phyloP scores from a whole-genome alignment of 2,797 vertebrate genomes.

The Malacoraja senta region DNA sequence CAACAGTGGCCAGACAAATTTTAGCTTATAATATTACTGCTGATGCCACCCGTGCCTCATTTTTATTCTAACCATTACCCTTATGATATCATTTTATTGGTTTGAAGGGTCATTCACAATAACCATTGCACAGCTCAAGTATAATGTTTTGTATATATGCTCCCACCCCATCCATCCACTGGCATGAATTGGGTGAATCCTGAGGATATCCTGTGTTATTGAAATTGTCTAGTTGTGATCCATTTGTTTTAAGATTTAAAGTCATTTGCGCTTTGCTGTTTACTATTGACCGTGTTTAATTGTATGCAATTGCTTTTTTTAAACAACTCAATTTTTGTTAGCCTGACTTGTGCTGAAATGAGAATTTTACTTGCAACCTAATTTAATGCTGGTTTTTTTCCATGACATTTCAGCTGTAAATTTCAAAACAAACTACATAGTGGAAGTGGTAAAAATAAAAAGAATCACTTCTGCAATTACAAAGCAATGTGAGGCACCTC shows the following conservation, averaged over 20 bases:
- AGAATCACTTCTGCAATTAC: neutral
- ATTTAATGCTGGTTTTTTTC: conserved; percentile 24
- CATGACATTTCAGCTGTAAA: conserved; percentile 31
- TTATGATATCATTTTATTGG: conserved; percentile 54
- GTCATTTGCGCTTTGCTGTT: conserved; percentile 27
- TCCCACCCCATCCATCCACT: conserved; percentile 39
- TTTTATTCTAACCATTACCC: conserved; percentile 45
- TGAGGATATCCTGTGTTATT: conserved; percentile 52
- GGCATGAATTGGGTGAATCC: conserved; percentile 56
- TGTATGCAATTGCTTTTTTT: conserved; percentile 15
- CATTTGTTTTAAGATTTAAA: conserved; percentile 47
- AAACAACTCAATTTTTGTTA: conserved; percentile 1
- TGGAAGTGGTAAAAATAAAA: neutral
- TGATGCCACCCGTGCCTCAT: neutral
- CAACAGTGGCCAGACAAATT: neutral
- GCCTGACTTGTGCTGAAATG: conserved; percentile 21
- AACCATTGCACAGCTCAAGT: conserved; percentile 50
- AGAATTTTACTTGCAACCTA: conserved; percentile 32
- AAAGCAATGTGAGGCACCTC: neutral
- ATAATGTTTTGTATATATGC: conserved; percentile 43
- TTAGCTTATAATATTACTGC: conserved; percentile 19
- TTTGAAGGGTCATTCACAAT: conserved; percentile 57
- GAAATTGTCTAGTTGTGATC: conserved; percentile 72
- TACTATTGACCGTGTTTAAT: neutral
- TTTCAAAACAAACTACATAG: neutral